A percentile compares a stretch with the other conserved stretches of the same genome.
These are phyloP conservation scores for Drosophila nr. fundita DNA, from an alignment of 2,888 invertebrate genomes.

Conservation along the genomic window DNA sequence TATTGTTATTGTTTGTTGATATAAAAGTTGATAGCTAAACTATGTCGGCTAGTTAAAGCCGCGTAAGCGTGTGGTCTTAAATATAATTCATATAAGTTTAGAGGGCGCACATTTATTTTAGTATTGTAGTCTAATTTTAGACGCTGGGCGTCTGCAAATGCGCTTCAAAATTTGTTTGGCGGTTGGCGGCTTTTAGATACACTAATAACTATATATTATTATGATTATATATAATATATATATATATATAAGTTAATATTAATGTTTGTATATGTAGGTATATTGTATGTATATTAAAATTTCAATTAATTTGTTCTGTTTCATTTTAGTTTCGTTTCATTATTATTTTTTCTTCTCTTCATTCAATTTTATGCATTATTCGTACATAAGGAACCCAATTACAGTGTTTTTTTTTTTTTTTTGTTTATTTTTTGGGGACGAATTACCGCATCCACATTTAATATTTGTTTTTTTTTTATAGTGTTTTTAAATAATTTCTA, in stretches of 20 bases:
- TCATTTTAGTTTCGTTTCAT: constrained; percentile 28
- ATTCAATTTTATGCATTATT: constrained; percentile 48
- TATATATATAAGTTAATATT: constrained; percentile 27
- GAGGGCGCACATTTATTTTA: constrained; percentile 42
- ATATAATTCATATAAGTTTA: constrained; percentile 33
- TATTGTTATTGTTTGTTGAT: constrained; percentile 38
- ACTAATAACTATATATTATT: constrained; percentile 44
- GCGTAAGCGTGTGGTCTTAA: constrained; percentile 71
- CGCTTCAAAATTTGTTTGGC: constrained; percentile 77
- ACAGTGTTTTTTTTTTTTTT: constrained; percentile 35
- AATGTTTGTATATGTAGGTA: constrained; percentile 42
- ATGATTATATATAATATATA: constrained; percentile 46
- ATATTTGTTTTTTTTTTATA: constrained; percentile 10
- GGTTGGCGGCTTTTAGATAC: constrained; percentile 64
- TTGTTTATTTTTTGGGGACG: constrained; percentile 2
- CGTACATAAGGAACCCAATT: constrained; percentile 77
- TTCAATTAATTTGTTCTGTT: constrained; percentile 61
- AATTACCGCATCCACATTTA: constrained; percentile 31
- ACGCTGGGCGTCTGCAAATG: constrained; percentile 78
- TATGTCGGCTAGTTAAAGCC: constrained; percentile 51
- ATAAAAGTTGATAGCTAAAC: constrained; percentile 71
- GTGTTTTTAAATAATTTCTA: constrained; percentile 47
- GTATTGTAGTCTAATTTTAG: constrained; percentile 61
- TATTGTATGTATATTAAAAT: constrained; percentile 50
- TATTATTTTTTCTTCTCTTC: constrained; percentile 17